Evolutionary conservation across 2,113 vertebrate genomes (phyloP).

Genomic region (Xiphias gladius): DNA sequence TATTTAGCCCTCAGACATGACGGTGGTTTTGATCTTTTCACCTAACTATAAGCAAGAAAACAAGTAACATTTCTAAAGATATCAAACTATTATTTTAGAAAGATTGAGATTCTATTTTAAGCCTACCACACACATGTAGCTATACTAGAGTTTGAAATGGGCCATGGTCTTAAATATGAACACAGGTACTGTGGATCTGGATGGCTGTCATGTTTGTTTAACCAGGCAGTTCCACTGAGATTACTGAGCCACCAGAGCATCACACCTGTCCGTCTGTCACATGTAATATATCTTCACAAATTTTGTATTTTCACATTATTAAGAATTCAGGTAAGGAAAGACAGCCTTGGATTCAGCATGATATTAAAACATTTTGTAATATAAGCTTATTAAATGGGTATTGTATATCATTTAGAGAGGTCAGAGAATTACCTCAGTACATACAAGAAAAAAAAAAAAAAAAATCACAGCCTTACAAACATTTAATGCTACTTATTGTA

Average conservation of each 20-base stretch:
- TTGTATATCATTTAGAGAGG: too few species aligned
- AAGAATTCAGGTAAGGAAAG: not conserved
- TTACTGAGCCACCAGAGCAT: not conserved
- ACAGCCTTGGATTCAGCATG: too few species aligned
- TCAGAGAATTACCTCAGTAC: too few species aligned
- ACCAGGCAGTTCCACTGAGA: too few species aligned
- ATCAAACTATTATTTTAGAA: not conserved
- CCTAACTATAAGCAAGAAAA: not conserved
- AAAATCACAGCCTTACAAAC: too few species aligned
- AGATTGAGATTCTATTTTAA: too few species aligned
- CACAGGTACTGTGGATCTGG: not conserved
- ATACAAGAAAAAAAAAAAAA: too few species aligned
- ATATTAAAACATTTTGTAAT: not conserved
- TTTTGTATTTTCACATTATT: too few species aligned
- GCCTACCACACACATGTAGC: not conserved
- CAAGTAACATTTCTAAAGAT: slow-evolving; percentile 14
- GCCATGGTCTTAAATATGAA: not conserved
- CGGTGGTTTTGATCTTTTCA: not conserved
- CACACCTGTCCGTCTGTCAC: not conserved
- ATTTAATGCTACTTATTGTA: not conserved
- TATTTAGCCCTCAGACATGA: not conserved
- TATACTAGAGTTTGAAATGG: not conserved
- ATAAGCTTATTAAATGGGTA: not conserved
- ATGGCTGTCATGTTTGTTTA: too few species aligned
- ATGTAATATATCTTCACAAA: too few species aligned